Conservation (phyloP, 2,888 invertebrate species). For the Axea sp. region DNA sequence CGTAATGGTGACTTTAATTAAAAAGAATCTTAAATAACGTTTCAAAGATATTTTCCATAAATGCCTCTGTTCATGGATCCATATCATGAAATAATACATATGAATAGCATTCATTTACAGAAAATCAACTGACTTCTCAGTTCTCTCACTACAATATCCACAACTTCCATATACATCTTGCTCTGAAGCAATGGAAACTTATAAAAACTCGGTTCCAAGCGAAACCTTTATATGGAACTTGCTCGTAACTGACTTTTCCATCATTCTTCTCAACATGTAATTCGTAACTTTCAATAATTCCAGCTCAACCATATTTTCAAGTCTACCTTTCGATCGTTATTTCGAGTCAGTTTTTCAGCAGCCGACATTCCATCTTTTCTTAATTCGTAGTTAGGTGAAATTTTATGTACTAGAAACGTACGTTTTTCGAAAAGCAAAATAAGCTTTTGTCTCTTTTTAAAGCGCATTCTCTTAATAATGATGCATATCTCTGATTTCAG, state of each 20-base stretch:
- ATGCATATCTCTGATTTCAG: background rate
- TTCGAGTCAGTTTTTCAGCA: too few relatives aligned
- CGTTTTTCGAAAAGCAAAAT: too few relatives aligned
- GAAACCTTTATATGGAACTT: slow-evolving; percentile 21
- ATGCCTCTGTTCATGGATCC: background rate
- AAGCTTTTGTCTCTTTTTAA: too few relatives aligned
- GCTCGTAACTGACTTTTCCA: slow-evolving; percentile 15
- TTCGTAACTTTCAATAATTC: slow-evolving; percentile 27
- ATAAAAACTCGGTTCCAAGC: slow-evolving; percentile 26
- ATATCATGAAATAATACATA: too few relatives aligned
- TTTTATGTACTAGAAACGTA: too few relatives aligned
- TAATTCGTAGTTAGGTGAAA: too few relatives aligned
- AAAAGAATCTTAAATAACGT: slow-evolving; percentile 20
- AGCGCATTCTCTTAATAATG: too few relatives aligned
- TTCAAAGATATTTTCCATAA: slow-evolving; percentile 35
- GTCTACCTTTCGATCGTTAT: too few relatives aligned
- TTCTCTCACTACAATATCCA: background rate
- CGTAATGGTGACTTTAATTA: too few relatives aligned
- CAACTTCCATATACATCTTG: slow-evolving; percentile 38
- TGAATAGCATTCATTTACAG: slow-evolving; percentile 16
- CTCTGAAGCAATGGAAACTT: slow-evolving; percentile 22
- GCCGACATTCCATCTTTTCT: too few relatives aligned
- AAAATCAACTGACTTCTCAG: slow-evolving; percentile 22
- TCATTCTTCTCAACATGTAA: slow-evolving; percentile 1
- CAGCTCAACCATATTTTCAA: background rate